Base-by-base conservation (phyloP, 2,797 vertebrate genomes). In the Siniperca obscura region DNA sequence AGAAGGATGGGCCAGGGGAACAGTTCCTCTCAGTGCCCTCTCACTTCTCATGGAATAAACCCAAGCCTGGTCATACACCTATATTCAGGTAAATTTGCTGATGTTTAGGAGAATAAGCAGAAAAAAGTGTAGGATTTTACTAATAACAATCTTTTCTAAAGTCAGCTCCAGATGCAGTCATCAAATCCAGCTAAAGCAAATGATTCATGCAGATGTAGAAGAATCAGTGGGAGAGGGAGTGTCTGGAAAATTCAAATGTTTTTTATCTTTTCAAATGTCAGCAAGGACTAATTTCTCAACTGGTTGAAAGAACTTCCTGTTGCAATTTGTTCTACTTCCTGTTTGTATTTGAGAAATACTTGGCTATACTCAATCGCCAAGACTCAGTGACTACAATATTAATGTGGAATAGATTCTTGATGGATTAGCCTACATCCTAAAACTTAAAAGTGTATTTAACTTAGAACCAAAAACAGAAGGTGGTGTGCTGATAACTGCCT, bases 1-100 rank as follows among this genome's bases (percentile, higher is more conserved):
- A 98, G 92, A 99, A 99, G 94, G 98, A 99, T 79, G 96, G 96
- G 73, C 93, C 96, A 0, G 96, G 96, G 90, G 98, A 99, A 87
- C 97, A 99, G 87, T 99, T 98, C 92, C 98, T 99, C 82, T 98
- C 98, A 44, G 98, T 99, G 90, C 98, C 98, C 87, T 98, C 98
- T 40, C 98, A 97, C 90, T 99, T 99, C 95, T 97, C 97, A 48
- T 99, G 98, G 98, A 99, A 96, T 96, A 99, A 99, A 96, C 98
- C 98, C 91, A 99, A 99, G 91, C 98, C 98, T 80, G 98, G 98
- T 82, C 98, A 99, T 76, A 97, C 98, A 56, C 98, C 98, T 72
- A 96, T 99, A 93, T 99, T 99, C 96, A 98, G 98, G 98, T 99
- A 96, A 95, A 94, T 92, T 7, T 48, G 9, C 48, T 21, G 27